Conservation (phyloP, 2,113 vertebrate species). For the Lepisosteus osseus region DNA sequence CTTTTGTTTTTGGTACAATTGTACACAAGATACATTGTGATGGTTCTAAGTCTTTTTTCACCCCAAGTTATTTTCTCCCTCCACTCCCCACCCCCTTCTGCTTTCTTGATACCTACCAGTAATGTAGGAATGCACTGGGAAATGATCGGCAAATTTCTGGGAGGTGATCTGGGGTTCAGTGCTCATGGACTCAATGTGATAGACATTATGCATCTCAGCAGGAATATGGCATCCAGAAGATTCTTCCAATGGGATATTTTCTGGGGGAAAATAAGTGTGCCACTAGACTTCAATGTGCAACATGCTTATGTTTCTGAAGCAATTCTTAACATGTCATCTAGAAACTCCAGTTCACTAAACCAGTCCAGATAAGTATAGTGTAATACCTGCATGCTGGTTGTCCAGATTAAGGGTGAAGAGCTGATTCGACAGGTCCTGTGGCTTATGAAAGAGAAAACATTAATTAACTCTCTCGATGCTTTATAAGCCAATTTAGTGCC, state of each 20-base stretch:
- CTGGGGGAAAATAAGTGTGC: background rate
- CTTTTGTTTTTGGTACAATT: no score
- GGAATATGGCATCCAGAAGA: background rate
- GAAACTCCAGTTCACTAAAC: no score
- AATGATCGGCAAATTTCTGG: conserved; percentile 18
- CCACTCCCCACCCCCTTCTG: no score
- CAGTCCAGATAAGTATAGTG: background rate
- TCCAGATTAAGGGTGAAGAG: conserved; percentile 44
- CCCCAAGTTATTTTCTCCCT: no score
- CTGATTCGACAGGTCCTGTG: conserved; percentile 36
- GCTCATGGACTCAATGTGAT: conserved; percentile 9
- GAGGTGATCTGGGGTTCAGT: conserved; percentile 8
- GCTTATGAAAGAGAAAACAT: conserved; percentile 29
- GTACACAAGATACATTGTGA: no score
- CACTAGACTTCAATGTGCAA: no score
- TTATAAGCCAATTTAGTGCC: background rate
- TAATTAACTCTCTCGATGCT: background rate
- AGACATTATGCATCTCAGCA: conserved; percentile 3
- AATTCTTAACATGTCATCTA: no score
- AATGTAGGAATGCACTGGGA: conserved; percentile 17
- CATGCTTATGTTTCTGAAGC: no score
- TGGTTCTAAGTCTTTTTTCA: no score
- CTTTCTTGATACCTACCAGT: no score
- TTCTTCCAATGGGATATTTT: background rate
- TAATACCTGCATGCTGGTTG: conserved; percentile 43